A percentile compares a stretch with the other conserved stretches of the same genome.
Evolutionary conservation across 1,140 invertebrate genomes (phyloP).

Genomic region (Brachionus paranguensis): DNA sequence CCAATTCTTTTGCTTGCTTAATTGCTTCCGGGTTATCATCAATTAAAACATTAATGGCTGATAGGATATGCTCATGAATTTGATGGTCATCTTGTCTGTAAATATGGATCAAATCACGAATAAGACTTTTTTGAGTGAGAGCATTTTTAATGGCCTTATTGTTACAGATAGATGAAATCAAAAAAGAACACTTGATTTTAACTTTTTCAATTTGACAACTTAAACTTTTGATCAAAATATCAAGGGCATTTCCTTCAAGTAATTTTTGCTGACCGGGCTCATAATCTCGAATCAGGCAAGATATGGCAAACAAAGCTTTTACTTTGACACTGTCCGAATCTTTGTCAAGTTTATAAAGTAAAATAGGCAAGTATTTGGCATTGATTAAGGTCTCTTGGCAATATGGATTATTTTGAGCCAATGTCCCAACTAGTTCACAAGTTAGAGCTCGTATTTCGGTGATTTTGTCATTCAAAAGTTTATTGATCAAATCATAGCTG

Average conservation of each 20-base stretch:
- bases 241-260: neutral
- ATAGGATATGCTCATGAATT: slow-evolving; percentile 21
- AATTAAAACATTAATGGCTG: slow-evolving; percentile 22
- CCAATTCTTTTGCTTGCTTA: slow-evolving; percentile 14
- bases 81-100: neutral
- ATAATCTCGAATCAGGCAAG: slow-evolving; percentile 58
- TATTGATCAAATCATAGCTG: slow-evolving; percentile 65
- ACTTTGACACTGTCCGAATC: slow-evolving; percentile 61
- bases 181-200: slow-evolving; percentile 27
- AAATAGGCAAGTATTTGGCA: slow-evolving; percentile 61
- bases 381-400: slow-evolving; percentile 66
- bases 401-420: slow-evolving; percentile 72
- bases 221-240: slow-evolving; percentile 8
- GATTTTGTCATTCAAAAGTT: slow-evolving; percentile 63
- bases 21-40: slow-evolving; percentile 23
- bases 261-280: neutral
- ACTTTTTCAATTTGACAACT: neutral
- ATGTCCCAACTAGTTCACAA: slow-evolving; percentile 65
- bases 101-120: neutral
- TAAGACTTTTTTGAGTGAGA: neutral
- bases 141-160: slow-evolving; percentile 9
- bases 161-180: slow-evolving; percentile 5
- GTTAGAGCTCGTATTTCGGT: slow-evolving; percentile 61
- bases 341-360: slow-evolving; percentile 63
- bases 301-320: slow-evolving; percentile 69